These are phyloP conservation scores for Drosophila villosipedis DNA, from an alignment of 2,888 invertebrate species.

Conservation along the genomic window DNA sequence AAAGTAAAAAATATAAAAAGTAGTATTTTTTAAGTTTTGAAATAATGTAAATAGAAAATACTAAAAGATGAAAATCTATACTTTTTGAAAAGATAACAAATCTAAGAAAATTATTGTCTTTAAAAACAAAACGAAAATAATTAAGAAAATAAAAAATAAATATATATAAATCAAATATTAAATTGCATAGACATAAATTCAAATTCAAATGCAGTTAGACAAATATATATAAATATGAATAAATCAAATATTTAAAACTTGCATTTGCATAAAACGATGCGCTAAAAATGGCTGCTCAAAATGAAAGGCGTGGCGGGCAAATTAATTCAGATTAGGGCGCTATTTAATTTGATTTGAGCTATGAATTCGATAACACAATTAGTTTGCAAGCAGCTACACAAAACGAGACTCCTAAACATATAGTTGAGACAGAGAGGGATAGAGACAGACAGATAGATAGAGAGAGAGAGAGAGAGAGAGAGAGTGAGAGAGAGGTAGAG, in stretches of 20 bases:
- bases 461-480: conserved; percentile 4
- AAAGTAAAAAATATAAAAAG: not conserved
- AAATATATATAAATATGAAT: conserved; percentile 47
- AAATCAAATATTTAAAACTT: conserved; percentile 41
- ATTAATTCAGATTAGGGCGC: conserved; percentile 14
- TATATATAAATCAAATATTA: conserved; percentile 36
- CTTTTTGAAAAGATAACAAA: not conserved
- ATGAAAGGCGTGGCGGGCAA: conserved; percentile 50
- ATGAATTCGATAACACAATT: conserved; percentile 34
- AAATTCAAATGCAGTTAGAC: conserved; percentile 79
- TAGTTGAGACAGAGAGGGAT: conserved; percentile 2
- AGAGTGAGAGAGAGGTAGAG: conserved; percentile 8
- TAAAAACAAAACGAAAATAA: not conserved
- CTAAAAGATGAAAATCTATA: not conserved
- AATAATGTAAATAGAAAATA: not conserved
- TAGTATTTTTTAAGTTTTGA: not conserved
- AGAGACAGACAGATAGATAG: not conserved
- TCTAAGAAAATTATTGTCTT: not conserved
- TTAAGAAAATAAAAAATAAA: conserved; percentile 26
- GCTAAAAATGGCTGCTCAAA: conserved; percentile 45
- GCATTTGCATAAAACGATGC: conserved; percentile 41
- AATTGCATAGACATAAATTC: conserved; percentile 68
- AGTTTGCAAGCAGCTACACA: conserved; percentile 68
- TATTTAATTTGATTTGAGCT: conserved; percentile 3
- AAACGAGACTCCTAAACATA: conserved; percentile 52